Base-by-base conservation (phyloP, 1,140 invertebrate genomes). In the Aphis gossypii region DNA sequence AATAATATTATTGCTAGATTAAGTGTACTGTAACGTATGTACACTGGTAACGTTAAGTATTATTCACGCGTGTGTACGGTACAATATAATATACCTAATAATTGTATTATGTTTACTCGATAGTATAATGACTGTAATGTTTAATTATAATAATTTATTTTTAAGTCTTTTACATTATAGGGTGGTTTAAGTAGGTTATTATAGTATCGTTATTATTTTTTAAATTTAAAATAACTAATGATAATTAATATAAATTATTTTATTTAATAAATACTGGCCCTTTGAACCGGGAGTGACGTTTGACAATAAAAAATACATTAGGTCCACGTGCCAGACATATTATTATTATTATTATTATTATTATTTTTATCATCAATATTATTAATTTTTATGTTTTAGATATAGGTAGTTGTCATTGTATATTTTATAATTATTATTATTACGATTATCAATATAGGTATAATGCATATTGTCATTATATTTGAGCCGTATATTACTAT, bases 251-350 rank as follows among this genome's bases (percentile, higher is more conserved):
- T 89, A 23, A 38, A 25, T 44, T 30, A 20, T 91, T 68, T 76
- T 68, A 48, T 90, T 44, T 56, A 14, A 68, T 46, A 48, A 48
- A 82, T 82, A 92, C 90, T 92, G 90, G 90, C 90, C 90, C 90
- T 51, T 76, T 92, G 30, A 92, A 92, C 68, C 44, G 90, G 90
- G 90, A 83, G 90, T 92, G 90, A 92, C 90, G 60, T 92, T 92
- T 92, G 90, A 92, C 90, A 92, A 92, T 92, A 92, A 92, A 92
- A 48, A 44, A 48, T 89, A 92, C 41, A 48, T 92, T 92, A 92
- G 44, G 90, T 92, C 68, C 68, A 83, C 90, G 35, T 83, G 90
- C 90, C 68, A 82, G 90, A 89, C n/a, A 86, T 46, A 84, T 23
- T 84, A 41, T 84, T 83, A 82, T 46, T 87, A 48, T 51, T 46